These are phyloP conservation scores for Aplodontia rufa DNA, from an alignment of 2,113 vertebrate species.

Conservation along the genomic window DNA sequence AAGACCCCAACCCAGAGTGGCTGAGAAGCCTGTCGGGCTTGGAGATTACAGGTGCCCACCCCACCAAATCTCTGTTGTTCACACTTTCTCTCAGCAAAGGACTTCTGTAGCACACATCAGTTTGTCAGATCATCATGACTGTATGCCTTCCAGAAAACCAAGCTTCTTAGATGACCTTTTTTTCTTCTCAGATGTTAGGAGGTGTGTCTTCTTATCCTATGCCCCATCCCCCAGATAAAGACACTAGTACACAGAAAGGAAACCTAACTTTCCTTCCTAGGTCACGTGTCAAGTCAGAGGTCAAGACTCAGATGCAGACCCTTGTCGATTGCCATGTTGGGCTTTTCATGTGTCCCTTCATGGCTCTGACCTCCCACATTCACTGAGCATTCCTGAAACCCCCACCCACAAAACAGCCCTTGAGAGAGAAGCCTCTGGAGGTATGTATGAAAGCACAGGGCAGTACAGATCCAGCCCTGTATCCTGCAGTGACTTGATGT, in stretches of 20 bases:
- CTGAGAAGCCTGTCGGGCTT: neutral
- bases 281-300: neutral
- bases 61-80: neutral
- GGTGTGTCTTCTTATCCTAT: neutral
- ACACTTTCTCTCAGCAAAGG: neutral
- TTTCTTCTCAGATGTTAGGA: neutral
- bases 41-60: neutral
- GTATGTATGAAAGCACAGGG: neutral
- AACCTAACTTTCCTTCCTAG: neutral
- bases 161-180: neutral
- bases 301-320: neutral
- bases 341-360: neutral
- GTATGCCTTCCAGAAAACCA: neutral
- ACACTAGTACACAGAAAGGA: neutral
- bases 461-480: neutral
- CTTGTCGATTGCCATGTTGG: neutral
- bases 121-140: neutral
- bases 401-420: neutral
- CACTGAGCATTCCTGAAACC: neutral
- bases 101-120: neutral
- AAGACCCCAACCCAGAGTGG: neutral
- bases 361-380: neutral
- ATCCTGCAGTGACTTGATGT: neutral
- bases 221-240: neutral
- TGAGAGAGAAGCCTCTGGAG: neutral